These are phyloP conservation scores for Perodicticus potto DNA, from an alignment of 2,797 vertebrate species.

Conservation along the genomic window DNA sequence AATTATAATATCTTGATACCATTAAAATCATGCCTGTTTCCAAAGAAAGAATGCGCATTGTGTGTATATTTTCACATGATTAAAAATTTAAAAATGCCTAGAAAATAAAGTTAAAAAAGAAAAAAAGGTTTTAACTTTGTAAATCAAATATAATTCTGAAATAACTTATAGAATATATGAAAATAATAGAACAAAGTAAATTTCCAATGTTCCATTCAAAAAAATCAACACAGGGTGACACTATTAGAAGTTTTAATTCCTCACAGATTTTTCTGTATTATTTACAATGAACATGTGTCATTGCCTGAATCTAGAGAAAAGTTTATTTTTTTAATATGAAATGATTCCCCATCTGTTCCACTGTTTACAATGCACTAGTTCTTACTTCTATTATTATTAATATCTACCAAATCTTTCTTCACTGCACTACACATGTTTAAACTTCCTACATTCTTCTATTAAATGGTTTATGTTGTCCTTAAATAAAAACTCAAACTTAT, in stretches of 20 bases:
- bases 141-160: not conserved
- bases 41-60: not conserved
- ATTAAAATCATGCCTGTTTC: constrained; percentile 14
- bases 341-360: constrained; percentile 64
- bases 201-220: not conserved
- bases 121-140: not conserved
- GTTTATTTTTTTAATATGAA: constrained; percentile 50
- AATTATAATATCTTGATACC: constrained; percentile 4
- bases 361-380: not conserved
- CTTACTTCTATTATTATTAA: not conserved
- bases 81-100: not conserved
- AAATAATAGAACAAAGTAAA: constrained; percentile 26
- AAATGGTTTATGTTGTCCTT: constrained; percentile 35
- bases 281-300: constrained; percentile 37
- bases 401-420: constrained; percentile 11
- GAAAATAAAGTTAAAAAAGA: not conserved
- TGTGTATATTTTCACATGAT: not conserved
- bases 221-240: not conserved
- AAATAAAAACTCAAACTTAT: constrained; percentile 49
- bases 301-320: constrained; percentile 48
- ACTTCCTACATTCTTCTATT: constrained; percentile 50
- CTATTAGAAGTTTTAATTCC: constrained; percentile 44
- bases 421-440: not conserved
- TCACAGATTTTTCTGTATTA: not conserved
- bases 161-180: not conserved